These are phyloP conservation scores for Oithona nana DNA, from an alignment of 2,888 invertebrate genomes.

Conservation along the genomic window DNA sequence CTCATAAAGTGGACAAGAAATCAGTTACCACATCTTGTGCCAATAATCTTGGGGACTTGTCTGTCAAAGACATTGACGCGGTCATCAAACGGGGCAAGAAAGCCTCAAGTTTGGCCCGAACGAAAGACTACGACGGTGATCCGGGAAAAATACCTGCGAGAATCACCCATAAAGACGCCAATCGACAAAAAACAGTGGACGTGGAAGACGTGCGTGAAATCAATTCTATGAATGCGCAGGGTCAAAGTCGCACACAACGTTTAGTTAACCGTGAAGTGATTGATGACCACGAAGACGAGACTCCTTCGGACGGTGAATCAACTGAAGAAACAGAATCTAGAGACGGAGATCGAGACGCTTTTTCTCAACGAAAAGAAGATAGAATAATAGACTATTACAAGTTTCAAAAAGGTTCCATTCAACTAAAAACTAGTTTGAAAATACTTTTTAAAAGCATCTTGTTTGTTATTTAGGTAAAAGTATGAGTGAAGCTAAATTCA, in stretches of 20 bases:
- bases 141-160: neutral
- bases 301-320: constrained; percentile 1
- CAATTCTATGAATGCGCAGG: neutral
- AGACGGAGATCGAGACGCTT: neutral
- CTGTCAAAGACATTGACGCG: neutral
- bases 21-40: neutral
- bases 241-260: neutral
- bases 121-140: neutral
- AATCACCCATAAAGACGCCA: neutral
- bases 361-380: constrained; percentile 14
- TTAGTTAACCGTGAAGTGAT: neutral
- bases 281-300: neutral
- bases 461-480: neutral
- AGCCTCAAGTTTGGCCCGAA: neutral
- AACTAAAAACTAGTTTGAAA: neutral
- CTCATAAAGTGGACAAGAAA: neutral
- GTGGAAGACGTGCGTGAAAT: constrained; percentile 6
- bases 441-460: neutral
- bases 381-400: constrained; percentile 13
- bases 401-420: constrained; percentile 1
- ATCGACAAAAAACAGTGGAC: constrained; percentile 1
- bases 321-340: constrained; percentile 11
- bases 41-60: constrained; percentile 12
- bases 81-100: constrained; percentile 1
- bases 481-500: neutral